Base-by-base conservation (phyloP, 2,113 vertebrate species). In the Gila orcuttii region DNA sequence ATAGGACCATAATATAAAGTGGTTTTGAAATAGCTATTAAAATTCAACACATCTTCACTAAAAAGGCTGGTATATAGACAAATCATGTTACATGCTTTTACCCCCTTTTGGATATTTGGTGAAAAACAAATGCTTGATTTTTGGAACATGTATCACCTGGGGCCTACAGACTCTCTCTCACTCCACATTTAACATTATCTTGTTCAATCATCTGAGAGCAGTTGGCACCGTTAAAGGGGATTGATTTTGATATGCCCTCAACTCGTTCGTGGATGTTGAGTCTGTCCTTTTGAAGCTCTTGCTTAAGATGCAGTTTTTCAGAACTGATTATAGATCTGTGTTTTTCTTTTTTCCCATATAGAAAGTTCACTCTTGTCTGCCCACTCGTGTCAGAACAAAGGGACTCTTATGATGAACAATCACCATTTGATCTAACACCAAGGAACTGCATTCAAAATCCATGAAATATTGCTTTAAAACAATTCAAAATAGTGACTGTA, bases 381-480 rank as follows among this genome's bases (percentile, higher is more conserved):
- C 80, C 45, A 82, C 80, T 82, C 80, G 2, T 55, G 28, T 82
- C 62, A 82, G 80, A 82, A 82, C 62, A 52, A 28, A 69, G 62
- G 64, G 28, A 82, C 25, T 55, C 25, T 19, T 82, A 19, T 52
- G 60, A 81, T 81, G 80, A 82, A 36, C 45, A 55, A 33, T 68
- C 28, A 36, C 62, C 80, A 82, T 82, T 55, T 69, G 62, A 69
- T 52, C 45, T 69, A 33, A 68, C 60, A 50, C 28, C 25, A 69
- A 69, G 80, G 17, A 66, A 52, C 2, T 66, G n/a, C 11, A 68
- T 52, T 68, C 10, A 47, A 52, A 69, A 55, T 36, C 64, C 12
- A 69, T 36, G 21, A 33, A 55, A 39, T 47, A 21, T 31, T 66
- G 15, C 79, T 68, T 82, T 31, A 57, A 33, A 82, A 66, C 33